Base-by-base conservation (phyloP, 1,140 invertebrate genomes). In the Araneus ventricosus region DNA sequence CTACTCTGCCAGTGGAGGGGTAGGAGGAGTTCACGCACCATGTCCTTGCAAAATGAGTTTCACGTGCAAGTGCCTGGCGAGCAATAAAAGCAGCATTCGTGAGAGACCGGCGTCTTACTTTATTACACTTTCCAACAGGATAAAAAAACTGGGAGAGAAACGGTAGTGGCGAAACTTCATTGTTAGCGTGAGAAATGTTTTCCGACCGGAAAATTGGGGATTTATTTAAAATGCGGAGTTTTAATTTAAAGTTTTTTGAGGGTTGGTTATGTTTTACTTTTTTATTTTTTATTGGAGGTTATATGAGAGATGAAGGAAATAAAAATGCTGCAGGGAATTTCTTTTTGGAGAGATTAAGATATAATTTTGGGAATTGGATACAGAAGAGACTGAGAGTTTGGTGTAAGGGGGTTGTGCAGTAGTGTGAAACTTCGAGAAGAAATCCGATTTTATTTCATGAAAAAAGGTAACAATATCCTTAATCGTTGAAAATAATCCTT, bases 41-140 rank as follows among this genome's bases (percentile, higher is more conserved):
- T 84, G 90, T 59, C 27, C 34, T 61, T 67, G n/a, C 90, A 85
- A 91, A 91, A 91, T 91, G 90, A 91, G 52, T 79, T 91, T 30
- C 22, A 57, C 30, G 27, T 82, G 7, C 57, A 27, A 24, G 34
- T 80, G 79, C 75, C 27, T 61, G 3, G 10, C 30, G 8, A 41
- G 79, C 80, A 91, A 63, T 91, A 91, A 91, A 57, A 85, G 79
- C 39, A 45, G 61, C 30, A 82, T 45, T 59, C 52, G 88, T 61
- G 37, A 82, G 52, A 75, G 41, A 59, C 34, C 30, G 22, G 37
- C 8, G 39, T n/a, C 80, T 82, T 90, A 90, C 79, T 80, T 82
- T 59, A 82, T 90, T 82, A 82, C 70, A 63, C 70, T 79, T 85
- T 88, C 57, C 3, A 24, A 39, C 10, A 7, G 27, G 27, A 37